Percentiles rank a stretch among this genome's conserved stretches.
phyloP scores from a whole-genome alignment of 37 sponge, comb jelly and placozoan genomes.

The Ephydatia muelleri region DNA sequence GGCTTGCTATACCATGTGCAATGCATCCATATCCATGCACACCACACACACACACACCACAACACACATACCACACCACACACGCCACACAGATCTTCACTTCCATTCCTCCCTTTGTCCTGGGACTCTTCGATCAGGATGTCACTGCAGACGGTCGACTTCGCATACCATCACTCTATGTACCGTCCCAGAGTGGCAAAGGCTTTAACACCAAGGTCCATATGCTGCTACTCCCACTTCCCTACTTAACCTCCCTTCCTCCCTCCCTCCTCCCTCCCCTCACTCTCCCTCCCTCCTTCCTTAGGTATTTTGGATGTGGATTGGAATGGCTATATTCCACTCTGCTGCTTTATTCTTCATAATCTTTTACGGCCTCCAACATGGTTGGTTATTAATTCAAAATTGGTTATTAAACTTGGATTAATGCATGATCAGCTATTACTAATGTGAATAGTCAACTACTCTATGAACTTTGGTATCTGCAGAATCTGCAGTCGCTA shows the following conservation, averaged over 20 bases:
- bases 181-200: conserved; percentile 51
- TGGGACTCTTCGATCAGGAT: conserved; percentile 76
- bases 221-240: too few species aligned
- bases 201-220: conserved; percentile 66
- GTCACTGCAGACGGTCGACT: conserved; percentile 32
- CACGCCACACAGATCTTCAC: conserved; percentile 25
- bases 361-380: conserved; percentile 26
- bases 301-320: conserved; percentile 78
- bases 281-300: not conserved
- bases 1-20: too few species aligned
- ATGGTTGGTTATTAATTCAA: conserved; percentile 25
- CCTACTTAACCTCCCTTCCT: too few species aligned
- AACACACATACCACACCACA: not conserved
- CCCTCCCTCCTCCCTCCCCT: not conserved
- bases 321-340: conserved; percentile 60
- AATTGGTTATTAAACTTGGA: too few species aligned
- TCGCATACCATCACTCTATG: conserved; percentile 51
- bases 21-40: not conserved
- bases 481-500: conserved; percentile 37
- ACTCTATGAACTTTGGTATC: too few species aligned
- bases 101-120: conserved; percentile 28
- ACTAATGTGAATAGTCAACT: too few species aligned
- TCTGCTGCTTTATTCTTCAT: conserved; percentile 63
- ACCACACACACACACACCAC: not conserved
- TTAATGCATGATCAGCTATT: too few species aligned